phyloP scores from a whole-genome alignment of 2,888 invertebrate species.

The Orthosia cruda region DNA sequence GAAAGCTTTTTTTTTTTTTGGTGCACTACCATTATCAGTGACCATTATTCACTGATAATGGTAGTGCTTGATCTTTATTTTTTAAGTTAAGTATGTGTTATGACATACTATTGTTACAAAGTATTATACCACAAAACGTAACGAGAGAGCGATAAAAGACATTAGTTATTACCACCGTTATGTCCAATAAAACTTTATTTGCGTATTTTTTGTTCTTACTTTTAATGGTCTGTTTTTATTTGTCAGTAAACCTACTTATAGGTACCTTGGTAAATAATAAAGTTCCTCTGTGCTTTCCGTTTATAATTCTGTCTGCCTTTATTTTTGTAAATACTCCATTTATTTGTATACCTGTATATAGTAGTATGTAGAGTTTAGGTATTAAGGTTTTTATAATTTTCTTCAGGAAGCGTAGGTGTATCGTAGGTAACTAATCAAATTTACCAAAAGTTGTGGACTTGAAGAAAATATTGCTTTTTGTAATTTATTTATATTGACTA shows the following conservation, averaged over 20 bases:
- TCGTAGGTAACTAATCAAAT: too few species aligned
- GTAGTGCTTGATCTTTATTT: background rate
- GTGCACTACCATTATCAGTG: too few species aligned
- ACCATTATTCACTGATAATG: too few species aligned
- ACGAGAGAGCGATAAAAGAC: constrained; percentile 35
- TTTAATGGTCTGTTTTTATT: constrained; percentile 35
- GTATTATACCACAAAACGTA: constrained; percentile 19
- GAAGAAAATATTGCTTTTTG: too few species aligned
- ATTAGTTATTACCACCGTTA: constrained; percentile 38
- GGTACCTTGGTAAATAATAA: constrained; percentile 16
- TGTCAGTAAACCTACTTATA: constrained; percentile 2
- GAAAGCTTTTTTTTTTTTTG: too few species aligned
- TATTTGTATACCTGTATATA: too few species aligned
- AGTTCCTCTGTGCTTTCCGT: background rate
- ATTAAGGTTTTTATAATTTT: too few species aligned
- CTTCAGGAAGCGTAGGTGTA: too few species aligned
- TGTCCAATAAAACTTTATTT: constrained; percentile 56
- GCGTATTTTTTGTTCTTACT: constrained; percentile 37
- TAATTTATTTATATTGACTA: too few species aligned
- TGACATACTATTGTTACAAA: constrained; percentile 7
- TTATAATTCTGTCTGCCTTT: background rate
- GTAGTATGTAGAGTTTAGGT: too few species aligned
- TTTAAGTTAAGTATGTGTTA: background rate
- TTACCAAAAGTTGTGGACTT: too few species aligned
- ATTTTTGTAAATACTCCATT: background rate